phyloP scores from a whole-genome alignment of 1,140 invertebrate species.

The Brachionus angularis region DNA sequence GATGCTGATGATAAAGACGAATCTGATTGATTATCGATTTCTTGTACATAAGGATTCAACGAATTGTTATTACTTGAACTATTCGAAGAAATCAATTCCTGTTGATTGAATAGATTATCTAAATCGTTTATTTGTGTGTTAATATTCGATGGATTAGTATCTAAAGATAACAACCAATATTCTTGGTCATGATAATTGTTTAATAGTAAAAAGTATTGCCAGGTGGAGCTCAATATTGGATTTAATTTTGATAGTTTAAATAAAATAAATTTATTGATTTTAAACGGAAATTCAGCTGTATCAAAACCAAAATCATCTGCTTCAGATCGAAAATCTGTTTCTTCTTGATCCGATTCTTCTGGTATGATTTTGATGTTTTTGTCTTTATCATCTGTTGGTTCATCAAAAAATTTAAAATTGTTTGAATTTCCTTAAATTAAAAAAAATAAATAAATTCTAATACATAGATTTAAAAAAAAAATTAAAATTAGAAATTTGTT shows the following conservation, averaged over 20 bases:
- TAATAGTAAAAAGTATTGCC: conserved; percentile 24
- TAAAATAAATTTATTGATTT: conserved; percentile 9
- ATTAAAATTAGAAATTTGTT: too few species aligned
- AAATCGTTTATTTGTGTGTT: too few species aligned
- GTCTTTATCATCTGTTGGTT: too few species aligned
- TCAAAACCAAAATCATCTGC: neutral
- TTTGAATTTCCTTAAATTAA: too few species aligned
- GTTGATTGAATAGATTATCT: neutral
- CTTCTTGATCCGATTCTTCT: neutral
- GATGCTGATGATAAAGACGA: neutral
- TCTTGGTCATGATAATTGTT: neutral
- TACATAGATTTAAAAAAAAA: too few species aligned
- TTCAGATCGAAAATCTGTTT: neutral
- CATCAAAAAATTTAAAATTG: too few species aligned
- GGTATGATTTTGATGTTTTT: too few species aligned
- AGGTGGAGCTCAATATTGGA: conserved; percentile 7
- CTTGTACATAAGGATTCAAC: neutral
- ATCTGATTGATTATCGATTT: neutral
- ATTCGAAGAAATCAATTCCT: neutral
- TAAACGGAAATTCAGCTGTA: neutral
- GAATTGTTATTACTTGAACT: conserved; percentile 27
- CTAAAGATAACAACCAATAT: conserved; percentile 22
- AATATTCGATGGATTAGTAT: too few species aligned
- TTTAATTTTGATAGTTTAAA: conserved; percentile 21
- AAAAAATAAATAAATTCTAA: too few species aligned